These are phyloP conservation scores for Zonotrichia leucophrys DNA, from an alignment of 2,113 vertebrate genomes.

Conservation along the genomic window DNA sequence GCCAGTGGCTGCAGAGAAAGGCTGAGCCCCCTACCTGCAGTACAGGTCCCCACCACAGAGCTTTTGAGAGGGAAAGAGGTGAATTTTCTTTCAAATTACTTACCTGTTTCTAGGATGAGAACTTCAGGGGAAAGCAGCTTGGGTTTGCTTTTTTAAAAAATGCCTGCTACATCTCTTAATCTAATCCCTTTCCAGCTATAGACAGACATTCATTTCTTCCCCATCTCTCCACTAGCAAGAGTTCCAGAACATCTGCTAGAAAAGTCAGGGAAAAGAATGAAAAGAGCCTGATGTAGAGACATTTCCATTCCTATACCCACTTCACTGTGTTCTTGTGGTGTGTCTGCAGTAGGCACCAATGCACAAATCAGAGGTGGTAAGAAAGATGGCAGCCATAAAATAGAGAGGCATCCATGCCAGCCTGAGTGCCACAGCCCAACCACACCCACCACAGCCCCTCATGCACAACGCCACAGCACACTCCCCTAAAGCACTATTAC, in stretches of 20 bases:
- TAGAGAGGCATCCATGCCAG: background rate
- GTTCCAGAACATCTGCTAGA: background rate
- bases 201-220: background rate
- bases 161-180: background rate
- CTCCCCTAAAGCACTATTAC: too few species aligned
- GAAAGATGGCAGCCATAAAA: background rate
- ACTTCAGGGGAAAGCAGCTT: background rate
- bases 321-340: background rate
- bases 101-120: background rate
- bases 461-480: background rate
- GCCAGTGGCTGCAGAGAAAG: background rate
- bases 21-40: rapidly evolving
- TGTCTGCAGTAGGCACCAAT: background rate
- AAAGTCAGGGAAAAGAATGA: background rate
- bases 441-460: background rate
- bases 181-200: background rate
- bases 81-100: background rate
- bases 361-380: background rate
- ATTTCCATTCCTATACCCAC: background rate
- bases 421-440: background rate
- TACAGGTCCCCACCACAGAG: too few species aligned
- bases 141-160: background rate
- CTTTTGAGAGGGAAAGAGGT: background rate
- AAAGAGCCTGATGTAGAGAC: background rate
- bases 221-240: background rate